Evolutionary conservation across 2,113 vertebrate species (phyloP).

Genomic region (Bufo bufo): DNA sequence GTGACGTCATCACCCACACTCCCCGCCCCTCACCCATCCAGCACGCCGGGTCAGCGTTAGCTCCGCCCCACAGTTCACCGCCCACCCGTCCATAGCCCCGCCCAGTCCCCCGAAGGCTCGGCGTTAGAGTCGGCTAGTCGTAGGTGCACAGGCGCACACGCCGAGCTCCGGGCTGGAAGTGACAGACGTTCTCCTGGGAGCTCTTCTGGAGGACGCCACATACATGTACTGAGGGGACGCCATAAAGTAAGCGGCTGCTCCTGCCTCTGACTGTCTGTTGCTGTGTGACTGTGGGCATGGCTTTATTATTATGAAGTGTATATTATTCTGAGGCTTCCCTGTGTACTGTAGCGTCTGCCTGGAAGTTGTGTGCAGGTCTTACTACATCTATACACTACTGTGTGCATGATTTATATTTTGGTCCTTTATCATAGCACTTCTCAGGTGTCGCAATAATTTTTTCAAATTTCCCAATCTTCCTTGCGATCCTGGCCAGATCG

Average conservation of each 20-base stretch:
- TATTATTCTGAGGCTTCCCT: no score
- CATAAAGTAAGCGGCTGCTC: not conserved
- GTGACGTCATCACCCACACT: not conserved
- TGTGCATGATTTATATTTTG: no score
- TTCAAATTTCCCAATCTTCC: no score
- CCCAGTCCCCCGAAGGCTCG: not conserved
- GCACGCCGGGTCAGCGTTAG: no score
- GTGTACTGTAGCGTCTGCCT: no score
- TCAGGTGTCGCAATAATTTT: no score
- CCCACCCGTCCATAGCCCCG: accelerated
- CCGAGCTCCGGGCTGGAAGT: not conserved
- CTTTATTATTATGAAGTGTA: no score
- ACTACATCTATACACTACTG: no score
- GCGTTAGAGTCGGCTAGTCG: not conserved
- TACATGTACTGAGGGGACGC: not conserved
- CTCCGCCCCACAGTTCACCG: not conserved
- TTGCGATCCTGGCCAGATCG: no score
- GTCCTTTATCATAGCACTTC: no score
- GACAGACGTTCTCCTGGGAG: not conserved
- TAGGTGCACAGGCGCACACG: not conserved
- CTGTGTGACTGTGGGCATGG: no score
- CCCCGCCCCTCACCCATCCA: not conserved
- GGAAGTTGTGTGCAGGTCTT: no score
- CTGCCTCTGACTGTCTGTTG: not conserved
- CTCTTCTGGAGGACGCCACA: not conserved